These are phyloP conservation scores for Lacerta agilis DNA, from an alignment of 2,797 vertebrate genomes.

Conservation along the genomic window DNA sequence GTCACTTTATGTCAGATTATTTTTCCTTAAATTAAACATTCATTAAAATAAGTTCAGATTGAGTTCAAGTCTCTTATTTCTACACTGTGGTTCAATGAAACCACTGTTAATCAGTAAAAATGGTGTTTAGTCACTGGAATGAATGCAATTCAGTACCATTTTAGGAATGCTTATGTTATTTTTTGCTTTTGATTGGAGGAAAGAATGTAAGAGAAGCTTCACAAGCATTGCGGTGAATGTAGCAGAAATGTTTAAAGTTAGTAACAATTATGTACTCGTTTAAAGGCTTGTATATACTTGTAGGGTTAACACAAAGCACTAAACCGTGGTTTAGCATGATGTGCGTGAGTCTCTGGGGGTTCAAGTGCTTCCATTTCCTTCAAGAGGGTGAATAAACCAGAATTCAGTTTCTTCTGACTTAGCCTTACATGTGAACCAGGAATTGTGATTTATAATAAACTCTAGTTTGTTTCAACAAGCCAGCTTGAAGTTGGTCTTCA, in stretches of 20 bases:
- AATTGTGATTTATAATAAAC: background rate
- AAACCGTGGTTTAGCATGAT: no score
- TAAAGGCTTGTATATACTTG: background rate
- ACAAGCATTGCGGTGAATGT: background rate
- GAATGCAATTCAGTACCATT: background rate
- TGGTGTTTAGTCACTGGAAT: constrained; percentile 19
- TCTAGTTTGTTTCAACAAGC: background rate
- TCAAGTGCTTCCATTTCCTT: background rate
- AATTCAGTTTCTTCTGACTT: background rate
- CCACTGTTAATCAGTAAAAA: constrained; percentile 60
- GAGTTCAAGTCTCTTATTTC: constrained; percentile 63
- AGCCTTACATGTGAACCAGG: background rate
- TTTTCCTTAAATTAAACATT: constrained; percentile 54
- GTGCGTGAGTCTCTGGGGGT: no score
- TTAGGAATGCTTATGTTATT: background rate
- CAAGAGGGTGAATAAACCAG: background rate
- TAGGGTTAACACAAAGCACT: background rate
- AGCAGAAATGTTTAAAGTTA: background rate
- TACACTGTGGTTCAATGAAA: constrained; percentile 47
- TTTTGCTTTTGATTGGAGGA: background rate
- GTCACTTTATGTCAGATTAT: constrained; percentile 54
- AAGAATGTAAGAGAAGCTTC: background rate
- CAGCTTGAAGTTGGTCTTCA: background rate
- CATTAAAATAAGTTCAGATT: constrained; percentile 69
- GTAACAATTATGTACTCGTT: background rate